These are phyloP conservation scores for Mesochorus sp. DNA, from an alignment of 2,888 invertebrate genomes.

Conservation along the genomic window DNA sequence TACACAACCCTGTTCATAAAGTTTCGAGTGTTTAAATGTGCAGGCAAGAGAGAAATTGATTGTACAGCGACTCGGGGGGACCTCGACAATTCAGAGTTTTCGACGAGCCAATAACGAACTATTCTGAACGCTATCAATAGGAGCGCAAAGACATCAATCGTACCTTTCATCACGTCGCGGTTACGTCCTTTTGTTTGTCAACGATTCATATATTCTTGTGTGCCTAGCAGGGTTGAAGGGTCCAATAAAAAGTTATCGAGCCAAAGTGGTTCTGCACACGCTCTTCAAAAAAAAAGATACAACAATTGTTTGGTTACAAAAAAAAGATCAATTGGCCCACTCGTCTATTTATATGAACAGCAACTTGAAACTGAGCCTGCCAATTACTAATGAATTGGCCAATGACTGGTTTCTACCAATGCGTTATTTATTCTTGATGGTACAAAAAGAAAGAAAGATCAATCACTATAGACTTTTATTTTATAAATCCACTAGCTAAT, in stretches of 20 bases:
- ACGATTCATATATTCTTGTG: background rate
- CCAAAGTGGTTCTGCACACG: background rate
- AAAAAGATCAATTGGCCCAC: background rate
- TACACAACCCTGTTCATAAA: conserved; percentile 4
- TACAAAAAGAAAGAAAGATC: background rate
- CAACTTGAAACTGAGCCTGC: background rate
- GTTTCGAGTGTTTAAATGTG: conserved; percentile 33
- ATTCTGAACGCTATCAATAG: background rate
- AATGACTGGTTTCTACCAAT: conserved; percentile 41
- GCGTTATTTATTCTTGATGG: background rate
- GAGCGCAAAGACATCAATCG: background rate
- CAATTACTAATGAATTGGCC: conserved; percentile 10
- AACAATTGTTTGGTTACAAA: background rate
- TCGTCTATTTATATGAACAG: background rate
- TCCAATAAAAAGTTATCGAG: background rate
- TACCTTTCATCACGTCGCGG: background rate
- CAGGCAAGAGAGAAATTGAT: background rate
- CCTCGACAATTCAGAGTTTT: conserved; percentile 64
- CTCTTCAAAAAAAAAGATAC: background rate
- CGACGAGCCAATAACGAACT: background rate
- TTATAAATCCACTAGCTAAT: too few species aligned
- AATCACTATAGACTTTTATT: too few species aligned
- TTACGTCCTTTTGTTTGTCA: background rate
- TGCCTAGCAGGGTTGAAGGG: background rate
- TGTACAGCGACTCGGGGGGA: conserved; percentile 31